Evolutionary conservation across 2,113 vertebrate species (phyloP).

Genomic region (Xenopus tropicalis): UCB_Xtro_10.0 CM004450.2:27032501-27033000

Average conservation of each 20-base stretch:
- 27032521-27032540: too few relatives aligned
- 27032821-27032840: slow-evolving; percentile 1
- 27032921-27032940: not conserved
- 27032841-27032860: not conserved
- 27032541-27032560: too few relatives aligned
- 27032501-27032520: too few relatives aligned
- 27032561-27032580: too few relatives aligned
- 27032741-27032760: not conserved
- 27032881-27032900: not conserved
- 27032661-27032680: not conserved
- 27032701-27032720: not conserved
- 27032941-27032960: not conserved
- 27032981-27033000: not conserved
- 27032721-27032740: not conserved
- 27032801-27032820: not conserved
- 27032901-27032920: not conserved
- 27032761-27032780: not conserved
- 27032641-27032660: not conserved
- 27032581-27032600: too few relatives aligned
- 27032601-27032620: too few relatives aligned
- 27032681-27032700: not conserved
- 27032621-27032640: too few relatives aligned
- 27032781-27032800: not conserved
- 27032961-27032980: not conserved
- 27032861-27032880: not conserved